Conservation (phyloP, 2,888 invertebrate genomes). For the Drosophila bunnanda region DNA sequence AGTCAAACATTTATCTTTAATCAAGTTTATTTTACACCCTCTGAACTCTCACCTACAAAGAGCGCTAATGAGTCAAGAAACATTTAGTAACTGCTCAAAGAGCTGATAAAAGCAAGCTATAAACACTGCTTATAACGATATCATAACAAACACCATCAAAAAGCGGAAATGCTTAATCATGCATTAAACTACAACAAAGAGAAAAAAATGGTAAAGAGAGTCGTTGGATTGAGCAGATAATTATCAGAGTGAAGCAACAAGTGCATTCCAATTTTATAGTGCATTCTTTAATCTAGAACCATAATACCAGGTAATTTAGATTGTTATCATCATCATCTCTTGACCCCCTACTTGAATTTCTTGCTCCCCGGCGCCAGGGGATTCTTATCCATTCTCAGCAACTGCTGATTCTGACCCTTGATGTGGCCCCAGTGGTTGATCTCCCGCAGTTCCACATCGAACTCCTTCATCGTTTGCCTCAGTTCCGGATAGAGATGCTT, state of each 20-base stretch:
- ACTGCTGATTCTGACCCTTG: slow-evolving; percentile 88
- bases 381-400: slow-evolving; percentile 85
- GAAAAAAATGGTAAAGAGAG: background rate
- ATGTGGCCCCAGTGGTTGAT: slow-evolving; percentile 87
- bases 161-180: slow-evolving; percentile 1
- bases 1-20: background rate
- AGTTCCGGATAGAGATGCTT: slow-evolving; percentile 87
- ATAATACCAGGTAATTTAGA: background rate
- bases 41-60: slow-evolving; percentile 20
- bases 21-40: background rate
- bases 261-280: background rate
- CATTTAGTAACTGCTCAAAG: background rate
- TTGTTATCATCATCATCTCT: background rate
- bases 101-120: background rate
- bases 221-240: background rate
- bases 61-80: background rate
- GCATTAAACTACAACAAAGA: background rate
- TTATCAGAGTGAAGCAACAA: background rate
- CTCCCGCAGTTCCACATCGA: slow-evolving; percentile 73
- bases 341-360: slow-evolving; percentile 41
- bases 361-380: slow-evolving; percentile 62
- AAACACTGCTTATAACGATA: background rate
- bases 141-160: slow-evolving; percentile 8
- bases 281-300: background rate
- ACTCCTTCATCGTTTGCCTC: slow-evolving; percentile 76